Evolutionary conservation across 2,888 invertebrate species (phyloP), one percentile per base, ranked within the genome.

Genomic region (Acrobasis suavella): DNA sequence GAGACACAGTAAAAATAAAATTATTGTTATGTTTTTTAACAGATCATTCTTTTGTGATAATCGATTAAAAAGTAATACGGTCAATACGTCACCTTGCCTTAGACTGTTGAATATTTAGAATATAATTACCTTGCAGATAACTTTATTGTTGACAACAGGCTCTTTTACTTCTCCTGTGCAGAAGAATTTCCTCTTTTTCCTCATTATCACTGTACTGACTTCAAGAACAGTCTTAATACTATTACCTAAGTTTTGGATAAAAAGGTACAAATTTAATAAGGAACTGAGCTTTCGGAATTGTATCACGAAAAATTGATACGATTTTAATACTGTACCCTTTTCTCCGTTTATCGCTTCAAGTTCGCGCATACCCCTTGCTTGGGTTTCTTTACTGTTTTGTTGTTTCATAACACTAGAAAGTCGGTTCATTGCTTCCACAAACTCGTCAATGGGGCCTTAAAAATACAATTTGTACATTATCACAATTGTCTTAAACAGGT

Each of bases 151-250:
- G 1, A 91, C 91, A n/a, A 92, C 91, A 0, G 91, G 91, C 69
- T 91, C 91, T 65, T 91, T 91, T 1, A 91, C 91, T 83, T 91
- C 91, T 9, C 91, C 85, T 9, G 91, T 91, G 67, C 91, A 92
- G 70, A 91, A 91, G 67, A 87, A 91, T 69, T 91, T 91, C n/a
- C 91, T 80, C 67, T 89, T 90, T 67, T 91, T 91, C 62, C 91
- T 81, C 90, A 90, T 91, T 37, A 92, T 88, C 17, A 92, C 77
- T 5, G 91, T 91, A 65, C 91, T 92, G 1, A 91, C 75, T 72
- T 91, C 91, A 60, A 92, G 70, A 1, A 92, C 89, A 1, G 91
- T 91, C 76, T 91, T 91, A 17, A 92, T 91, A 68, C 91, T 92
- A 65, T 90, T 91, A 17, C 91, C 91, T 91, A 64, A 15, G 69